Evolutionary conservation across 2,888 invertebrate species (phyloP).

Genomic region (Drosophila parthenogenetica): DNA sequence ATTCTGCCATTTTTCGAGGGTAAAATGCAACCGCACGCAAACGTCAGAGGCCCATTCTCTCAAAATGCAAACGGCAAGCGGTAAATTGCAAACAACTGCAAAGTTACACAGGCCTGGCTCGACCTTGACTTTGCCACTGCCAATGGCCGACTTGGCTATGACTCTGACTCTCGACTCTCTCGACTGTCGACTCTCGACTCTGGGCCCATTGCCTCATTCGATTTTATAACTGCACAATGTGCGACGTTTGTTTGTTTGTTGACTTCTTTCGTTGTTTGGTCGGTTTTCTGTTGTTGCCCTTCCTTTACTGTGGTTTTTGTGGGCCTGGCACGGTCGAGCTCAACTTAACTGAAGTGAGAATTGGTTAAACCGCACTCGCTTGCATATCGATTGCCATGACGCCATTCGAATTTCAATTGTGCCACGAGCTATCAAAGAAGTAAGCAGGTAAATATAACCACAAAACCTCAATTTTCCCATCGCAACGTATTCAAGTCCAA

Average conservation of each 20-base stretch:
- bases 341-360: slow-evolving; percentile 43
- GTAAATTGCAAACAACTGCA: slow-evolving; percentile 55
- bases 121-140: slow-evolving; percentile 71
- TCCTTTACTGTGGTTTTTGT: slow-evolving; percentile 28
- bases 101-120: slow-evolving; percentile 42
- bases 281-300: slow-evolving; percentile 1
- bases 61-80: slow-evolving; percentile 6
- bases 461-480: neutral
- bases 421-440: slow-evolving; percentile 29
- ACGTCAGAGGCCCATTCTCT: slow-evolving; percentile 4
- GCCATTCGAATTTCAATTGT: slow-evolving; percentile 62
- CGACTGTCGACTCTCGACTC: slow-evolving; percentile 4
- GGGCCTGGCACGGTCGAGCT: slow-evolving; percentile 24
- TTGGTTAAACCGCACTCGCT: slow-evolving; percentile 41
- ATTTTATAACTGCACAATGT: slow-evolving; percentile 43
- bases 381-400: slow-evolving; percentile 64
- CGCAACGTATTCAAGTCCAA: neutral
- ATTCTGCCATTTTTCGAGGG: slow-evolving; percentile 37
- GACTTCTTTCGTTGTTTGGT: slow-evolving; percentile 26
- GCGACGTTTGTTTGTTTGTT: slow-evolving; percentile 33
- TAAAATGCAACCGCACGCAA: slow-evolving; percentile 60
- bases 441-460: slow-evolving; percentile 50
- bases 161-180: neutral
- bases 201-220: slow-evolving; percentile 43
- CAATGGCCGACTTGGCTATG: slow-evolving; percentile 42